Evolutionary conservation across 2,797 vertebrate genomes (phyloP), one percentile per base, ranked within the genome.

Genomic region (Amphiprion clarkii): DNA sequence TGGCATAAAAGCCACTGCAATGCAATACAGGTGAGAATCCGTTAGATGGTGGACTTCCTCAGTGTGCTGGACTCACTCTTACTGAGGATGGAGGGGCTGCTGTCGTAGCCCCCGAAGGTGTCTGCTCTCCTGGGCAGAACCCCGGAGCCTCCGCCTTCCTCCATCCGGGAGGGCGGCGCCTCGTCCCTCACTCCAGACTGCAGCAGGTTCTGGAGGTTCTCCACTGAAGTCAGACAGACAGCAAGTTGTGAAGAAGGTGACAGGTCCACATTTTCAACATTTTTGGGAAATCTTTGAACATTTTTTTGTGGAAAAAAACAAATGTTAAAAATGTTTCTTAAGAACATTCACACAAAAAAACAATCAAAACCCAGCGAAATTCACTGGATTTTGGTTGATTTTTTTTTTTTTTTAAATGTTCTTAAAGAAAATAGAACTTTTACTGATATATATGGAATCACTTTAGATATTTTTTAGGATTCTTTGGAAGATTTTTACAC

Each of bases 71-170:
- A 90, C 96, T 96, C 94, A 98, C 98, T 95, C 93, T 94, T 97
- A 78, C 72, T 89, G 49, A 94, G 89, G 68, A 93, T 80, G 21
- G 86, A 74, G 9, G 89, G 86, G 51, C 74, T 87, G 21, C 95
- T 95, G 91, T 99, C 96, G 1, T 96, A 96, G 74, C 97, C 96
- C 31, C 96, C 97, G n/a, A 97, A 98, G 36, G 97, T 97, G 70
- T 96, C 97, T 0, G 96, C 96, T 89, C 97, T 92, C 73, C 93
- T 93, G n/a, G 96, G 95, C 3, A 94, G 91, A 27, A 68, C 39
- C 48, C 89, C 91, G 0, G 85, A 88, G 2, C 78, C 67, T 0
- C 78, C 59, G 23, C 76, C 88, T 0, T 95, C 95, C 16, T 96
- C 96, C 0, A 49, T 52, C 16, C 79, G 94, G 14, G 87, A 33